Percentiles rank a stretch among this genome's conserved stretches.
phyloP scores from a whole-genome alignment of 1,140 invertebrate genomes.

The Notospermus geniculatus region DNA sequence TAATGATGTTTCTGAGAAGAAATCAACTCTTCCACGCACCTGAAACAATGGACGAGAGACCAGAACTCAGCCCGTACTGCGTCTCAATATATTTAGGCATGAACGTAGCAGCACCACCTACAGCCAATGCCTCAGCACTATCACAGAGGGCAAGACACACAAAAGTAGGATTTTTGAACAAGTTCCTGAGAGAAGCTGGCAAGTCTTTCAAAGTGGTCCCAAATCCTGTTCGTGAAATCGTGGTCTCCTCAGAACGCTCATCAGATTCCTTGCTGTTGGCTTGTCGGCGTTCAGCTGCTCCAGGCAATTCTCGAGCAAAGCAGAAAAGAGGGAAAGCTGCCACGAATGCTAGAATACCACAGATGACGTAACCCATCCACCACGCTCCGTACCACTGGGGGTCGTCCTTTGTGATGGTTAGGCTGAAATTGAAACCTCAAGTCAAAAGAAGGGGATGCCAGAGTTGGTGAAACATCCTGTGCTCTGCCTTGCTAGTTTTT shows the following conservation, averaged over 20 bases:
- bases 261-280: background rate
- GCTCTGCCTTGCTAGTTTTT: too few species aligned
- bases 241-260: background rate
- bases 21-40: conserved; percentile 13
- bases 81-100: too few species aligned
- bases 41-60: conserved; percentile 12
- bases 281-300: conserved; percentile 5
- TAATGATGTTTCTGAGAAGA: conserved; percentile 62
- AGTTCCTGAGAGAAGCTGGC: background rate
- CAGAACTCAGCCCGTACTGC: background rate
- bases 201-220: background rate
- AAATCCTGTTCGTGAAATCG: background rate
- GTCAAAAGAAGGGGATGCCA: background rate
- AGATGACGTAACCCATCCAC: conserved; percentile 68
- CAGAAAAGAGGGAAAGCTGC: conserved; percentile 47
- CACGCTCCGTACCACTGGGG: conserved; percentile 57
- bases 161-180: conserved; percentile 17
- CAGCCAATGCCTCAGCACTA: too few species aligned
- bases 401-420: conserved; percentile 37
- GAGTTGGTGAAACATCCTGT: background rate
- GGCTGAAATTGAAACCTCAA: conserved; percentile 22
- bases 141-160: background rate
- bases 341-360: conserved; percentile 65
- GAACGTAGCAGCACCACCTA: too few species aligned
- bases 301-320: conserved; percentile 59